Percentiles rank a stretch among this genome's conserved stretches.
Conservation (phyloP, 2,113 vertebrate genomes). For the Aptenodytes patagonicus region DNA sequence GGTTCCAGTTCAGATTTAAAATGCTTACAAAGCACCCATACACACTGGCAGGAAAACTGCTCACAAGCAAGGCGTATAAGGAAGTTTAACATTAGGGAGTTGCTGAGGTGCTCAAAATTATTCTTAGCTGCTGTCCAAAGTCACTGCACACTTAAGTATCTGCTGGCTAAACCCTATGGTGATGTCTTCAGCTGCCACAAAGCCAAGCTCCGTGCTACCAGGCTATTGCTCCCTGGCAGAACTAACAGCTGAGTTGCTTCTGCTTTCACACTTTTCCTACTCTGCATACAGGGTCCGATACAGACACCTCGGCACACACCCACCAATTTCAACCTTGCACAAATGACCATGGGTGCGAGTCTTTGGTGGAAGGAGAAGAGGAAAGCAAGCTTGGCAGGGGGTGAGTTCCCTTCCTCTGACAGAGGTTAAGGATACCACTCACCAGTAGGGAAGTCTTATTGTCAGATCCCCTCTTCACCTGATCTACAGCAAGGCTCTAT, state of each 20-base stretch:
- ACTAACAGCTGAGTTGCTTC: neutral
- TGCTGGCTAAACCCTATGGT: neutral
- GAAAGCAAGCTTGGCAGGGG: neutral
- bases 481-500: neutral
- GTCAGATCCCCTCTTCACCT: neutral
- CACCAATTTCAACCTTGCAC: neutral
- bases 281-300: too few species aligned
- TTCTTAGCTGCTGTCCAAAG: neutral
- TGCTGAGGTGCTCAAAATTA: neutral
- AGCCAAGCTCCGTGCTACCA: neutral
- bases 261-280: neutral
- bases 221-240: neutral
- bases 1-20: neutral
- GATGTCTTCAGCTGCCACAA: neutral
- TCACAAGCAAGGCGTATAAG: neutral
- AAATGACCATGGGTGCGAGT: neutral
- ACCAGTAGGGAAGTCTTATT: neutral
- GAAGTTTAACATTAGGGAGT: neutral
- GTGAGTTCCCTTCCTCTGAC: neutral
- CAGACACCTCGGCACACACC: neutral
- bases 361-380: neutral
- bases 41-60: neutral
- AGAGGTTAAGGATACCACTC: neutral
- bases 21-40: neutral
- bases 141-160: neutral